Evolutionary conservation across 2,113 vertebrate genomes (phyloP).

Genomic region (Uria aalge): DNA sequence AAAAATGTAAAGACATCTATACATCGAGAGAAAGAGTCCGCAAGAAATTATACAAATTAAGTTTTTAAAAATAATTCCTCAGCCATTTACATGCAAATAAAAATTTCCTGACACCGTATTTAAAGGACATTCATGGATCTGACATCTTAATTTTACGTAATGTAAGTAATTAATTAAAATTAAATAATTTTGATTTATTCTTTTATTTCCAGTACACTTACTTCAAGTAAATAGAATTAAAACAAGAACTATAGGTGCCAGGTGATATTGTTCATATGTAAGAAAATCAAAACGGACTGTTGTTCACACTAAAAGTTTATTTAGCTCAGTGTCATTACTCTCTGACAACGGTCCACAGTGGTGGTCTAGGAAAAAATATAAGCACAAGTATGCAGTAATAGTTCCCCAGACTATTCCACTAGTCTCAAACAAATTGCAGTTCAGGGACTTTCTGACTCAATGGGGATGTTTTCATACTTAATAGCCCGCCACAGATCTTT

Average conservation of each 20-base stretch:
- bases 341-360: not conserved
- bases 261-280: not conserved
- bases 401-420: not conserved
- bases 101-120: not conserved
- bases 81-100: not conserved
- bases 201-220: not conserved
- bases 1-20: not conserved
- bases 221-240: not conserved
- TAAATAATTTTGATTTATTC: not conserved
- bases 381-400: not conserved
- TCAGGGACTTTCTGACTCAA: not conserved
- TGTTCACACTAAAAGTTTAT: not conserved
- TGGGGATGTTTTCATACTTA: not conserved
- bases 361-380: not conserved
- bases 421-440: not conserved
- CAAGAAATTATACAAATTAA: not conserved
- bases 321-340: not conserved
- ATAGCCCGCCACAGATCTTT: not conserved
- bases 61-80: not conserved
- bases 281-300: not conserved
- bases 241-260: not conserved
- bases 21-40: not conserved
- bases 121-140: not conserved
- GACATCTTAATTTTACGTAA: not conserved
- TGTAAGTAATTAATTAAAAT: not conserved